Evolutionary conservation across 1,140 invertebrate species (phyloP), one percentile per base, ranked within the genome.

Genomic region (Lasioglossum albipes): DNA sequence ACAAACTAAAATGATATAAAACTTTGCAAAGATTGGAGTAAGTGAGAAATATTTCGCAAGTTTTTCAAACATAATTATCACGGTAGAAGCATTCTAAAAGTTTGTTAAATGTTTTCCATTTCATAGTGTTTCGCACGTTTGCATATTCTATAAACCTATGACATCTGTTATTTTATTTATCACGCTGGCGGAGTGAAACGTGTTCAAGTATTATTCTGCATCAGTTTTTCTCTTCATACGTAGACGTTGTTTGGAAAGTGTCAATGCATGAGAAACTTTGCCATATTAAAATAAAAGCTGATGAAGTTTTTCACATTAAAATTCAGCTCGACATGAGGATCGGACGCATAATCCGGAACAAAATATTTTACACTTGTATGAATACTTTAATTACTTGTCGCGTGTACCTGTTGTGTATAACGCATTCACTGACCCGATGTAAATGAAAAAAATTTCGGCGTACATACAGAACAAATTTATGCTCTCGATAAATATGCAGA

Each of bases 291-390:
- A 54, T 54, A 54, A 54, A 54, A 54, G 52, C 52, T 54, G 52
- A 54, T 54, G 52, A 54, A 54, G 52, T 54, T 54, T 54, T 54
- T 20, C 52, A 20, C 52, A 54, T 54, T 54, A 54, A 54, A 54
- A 54, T 54, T 54, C 52, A 54, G 18, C 52, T 4, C 52, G 52
- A 49, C 52, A 20, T 20, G 57, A 57, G 52, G 20, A 57, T 16
- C 57, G 1, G 16, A 7, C 18, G 57, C 57, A 59, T 59, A n/a
- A 59, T 59, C 18, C 20, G 18, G n/a, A n/a, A 59, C n/a, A n/a
- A 59, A 59, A 59, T 59, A 59, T 59, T 59, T 59, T 59, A 59
- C 57, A 59, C 57, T 9, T 59, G 57, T 59, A 59, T 59, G 57
- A 59, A 59, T 59, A n/a, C 57, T n/a, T 59, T 59, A 59, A 59